These are phyloP conservation scores for Nothobranchius furzeri DNA, from an alignment of 2,113 vertebrate genomes.

Conservation along the genomic window DNA sequence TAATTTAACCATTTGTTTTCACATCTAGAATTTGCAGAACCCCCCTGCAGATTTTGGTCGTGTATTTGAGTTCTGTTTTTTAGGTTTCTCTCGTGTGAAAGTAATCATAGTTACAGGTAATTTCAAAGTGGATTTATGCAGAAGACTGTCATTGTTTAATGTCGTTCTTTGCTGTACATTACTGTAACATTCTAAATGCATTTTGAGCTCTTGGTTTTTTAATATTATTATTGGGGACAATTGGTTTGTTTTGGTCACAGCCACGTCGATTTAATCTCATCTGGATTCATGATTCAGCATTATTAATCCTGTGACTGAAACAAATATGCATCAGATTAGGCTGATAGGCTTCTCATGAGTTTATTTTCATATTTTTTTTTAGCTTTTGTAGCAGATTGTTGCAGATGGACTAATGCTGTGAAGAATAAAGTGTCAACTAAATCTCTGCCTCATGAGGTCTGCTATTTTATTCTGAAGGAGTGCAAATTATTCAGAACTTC, in stretches of 20 bases:
- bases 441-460: neutral
- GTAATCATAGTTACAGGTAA: constrained; percentile 36
- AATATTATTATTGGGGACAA: constrained; percentile 28
- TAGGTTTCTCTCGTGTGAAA: constrained; percentile 21
- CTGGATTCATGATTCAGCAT: constrained; percentile 38
- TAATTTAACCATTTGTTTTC: constrained; percentile 9
- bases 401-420: constrained; percentile 61
- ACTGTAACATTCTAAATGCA: constrained; percentile 65
- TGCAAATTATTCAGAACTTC: constrained; percentile 1
- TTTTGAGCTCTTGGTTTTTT: constrained; percentile 49
- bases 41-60: neutral
- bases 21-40: constrained; percentile 8
- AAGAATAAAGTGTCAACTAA: constrained; percentile 73
- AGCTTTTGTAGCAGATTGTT: constrained; percentile 71
- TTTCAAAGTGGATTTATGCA: constrained; percentile 41
- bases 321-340: constrained; percentile 34
- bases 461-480: constrained; percentile 7
- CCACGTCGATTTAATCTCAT: constrained; percentile 46
- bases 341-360: constrained; percentile 51
- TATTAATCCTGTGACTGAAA: constrained; percentile 63
- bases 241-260: constrained; percentile 17
- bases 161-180: constrained; percentile 54
- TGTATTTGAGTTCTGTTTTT: constrained; percentile 6
- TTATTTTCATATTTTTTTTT: constrained; percentile 68
- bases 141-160: constrained; percentile 2